Base-by-base conservation (phyloP, 1,140 invertebrate species). In the Procambarus clarkii region DNA sequence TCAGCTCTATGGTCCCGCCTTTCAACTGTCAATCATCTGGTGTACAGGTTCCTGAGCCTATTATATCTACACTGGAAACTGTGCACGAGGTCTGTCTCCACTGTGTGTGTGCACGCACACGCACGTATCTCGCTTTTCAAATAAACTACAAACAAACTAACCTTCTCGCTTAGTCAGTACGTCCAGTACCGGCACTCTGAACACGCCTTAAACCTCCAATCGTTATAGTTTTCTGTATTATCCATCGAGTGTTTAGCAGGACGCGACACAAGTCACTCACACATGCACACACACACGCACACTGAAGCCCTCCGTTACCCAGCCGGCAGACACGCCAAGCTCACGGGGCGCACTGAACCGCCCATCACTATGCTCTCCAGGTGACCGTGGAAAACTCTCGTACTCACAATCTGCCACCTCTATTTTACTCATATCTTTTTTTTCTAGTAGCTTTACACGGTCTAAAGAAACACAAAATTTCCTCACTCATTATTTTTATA, bases 331-430 rank as follows among this genome's bases (percentile, higher is more conserved):
- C 69, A 74, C 5, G 58, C 54, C 79, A 54, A 81, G 48, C 79
- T 81, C 79, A 81, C 21, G 79, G 24, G 21, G 79, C 44, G 79
- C 54, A 81, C 79, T 81, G 79, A 81, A 54, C 79, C 46, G 24
- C 48, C 69, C 69, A 58, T 54, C 24, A 54, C 79, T 18, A 7
- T 15, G 48, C 24, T 48, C 24, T 18, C n/a, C 48, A 81, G 48
- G 48, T 81, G 24, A 54, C 21, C 48, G 46, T 21, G 79, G 46
- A 81, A 80, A 81, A 50, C n/a, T 81, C 21, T 81, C 79, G 48
- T 81, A 81, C 48, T 7, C 24, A 24, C n/a, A 50, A 34, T 34
- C 24, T 58, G 18, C 79, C 50, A 58, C 15, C 0, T 58, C 4
- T 34, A n/a, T 34, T 34, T 74, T 2, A 2, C 60, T 64, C 1